phyloP scores from a whole-genome alignment of 2,888 invertebrate species.

The Melanargia galathea region DNA sequence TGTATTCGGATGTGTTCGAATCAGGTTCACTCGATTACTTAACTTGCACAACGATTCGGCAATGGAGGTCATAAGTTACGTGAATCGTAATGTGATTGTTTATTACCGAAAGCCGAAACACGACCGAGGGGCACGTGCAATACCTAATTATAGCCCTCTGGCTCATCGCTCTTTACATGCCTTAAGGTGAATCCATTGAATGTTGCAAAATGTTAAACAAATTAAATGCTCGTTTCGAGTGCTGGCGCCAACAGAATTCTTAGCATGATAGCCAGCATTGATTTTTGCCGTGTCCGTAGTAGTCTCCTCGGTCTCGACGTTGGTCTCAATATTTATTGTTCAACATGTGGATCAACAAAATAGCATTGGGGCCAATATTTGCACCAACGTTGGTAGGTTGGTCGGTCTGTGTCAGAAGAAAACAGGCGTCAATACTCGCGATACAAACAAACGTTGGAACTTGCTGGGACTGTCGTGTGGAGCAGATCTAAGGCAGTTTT shows the following conservation, averaged over 20 bases:
- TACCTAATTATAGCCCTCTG: constrained; percentile 50
- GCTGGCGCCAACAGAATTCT: neutral
- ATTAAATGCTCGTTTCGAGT: constrained; percentile 3
- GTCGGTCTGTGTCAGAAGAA: no score
- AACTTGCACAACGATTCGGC: constrained; percentile 38
- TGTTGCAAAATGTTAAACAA: constrained; percentile 15
- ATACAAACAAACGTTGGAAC: no score
- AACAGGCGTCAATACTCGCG: no score
- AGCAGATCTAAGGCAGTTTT: no score
- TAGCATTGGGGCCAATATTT: no score
- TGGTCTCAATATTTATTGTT: no score
- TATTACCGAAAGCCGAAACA: constrained; percentile 49
- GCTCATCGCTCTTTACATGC: constrained; percentile 48
- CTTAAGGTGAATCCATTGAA: constrained; percentile 34
- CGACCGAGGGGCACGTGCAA: constrained; percentile 49
- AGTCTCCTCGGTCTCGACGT: no score
- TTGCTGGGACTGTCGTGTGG: no score
- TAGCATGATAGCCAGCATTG: no score
- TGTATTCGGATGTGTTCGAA: constrained; percentile 33
- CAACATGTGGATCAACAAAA: no score
- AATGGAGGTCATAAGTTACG: constrained; percentile 66
- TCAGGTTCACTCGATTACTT: constrained; percentile 36
- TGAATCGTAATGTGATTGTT: constrained; percentile 51
- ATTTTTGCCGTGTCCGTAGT: no score
- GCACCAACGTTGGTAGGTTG: no score